These are phyloP conservation scores for Oithona nana DNA, from an alignment of 2,888 invertebrate genomes.

Conservation along the genomic window DNA sequence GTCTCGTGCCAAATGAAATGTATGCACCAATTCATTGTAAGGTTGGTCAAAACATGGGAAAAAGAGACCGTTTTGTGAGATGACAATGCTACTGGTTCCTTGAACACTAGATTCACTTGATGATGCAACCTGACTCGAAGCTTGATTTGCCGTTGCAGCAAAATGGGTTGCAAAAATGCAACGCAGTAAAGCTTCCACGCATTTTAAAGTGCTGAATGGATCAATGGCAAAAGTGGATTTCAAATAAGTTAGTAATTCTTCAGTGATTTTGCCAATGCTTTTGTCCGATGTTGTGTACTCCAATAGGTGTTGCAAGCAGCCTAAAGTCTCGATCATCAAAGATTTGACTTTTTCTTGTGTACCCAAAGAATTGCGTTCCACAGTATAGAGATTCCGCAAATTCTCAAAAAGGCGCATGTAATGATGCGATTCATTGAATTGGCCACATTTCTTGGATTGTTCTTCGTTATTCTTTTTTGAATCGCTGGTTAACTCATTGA, in stretches of 20 bases:
- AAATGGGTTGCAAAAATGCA: neutral
- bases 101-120: neutral
- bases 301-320: neutral
- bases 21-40: slow-evolving; percentile 5
- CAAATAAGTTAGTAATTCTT: slow-evolving; percentile 57
- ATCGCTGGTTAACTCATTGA: neutral
- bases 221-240: slow-evolving; percentile 48
- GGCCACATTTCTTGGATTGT: slow-evolving; percentile 20
- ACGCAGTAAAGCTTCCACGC: slow-evolving; percentile 40
- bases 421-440: slow-evolving; percentile 41
- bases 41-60: slow-evolving; percentile 3
- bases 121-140: neutral
- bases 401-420: slow-evolving; percentile 68
- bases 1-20: slow-evolving; percentile 3
- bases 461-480: neutral
- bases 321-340: neutral
- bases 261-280: slow-evolving; percentile 50
- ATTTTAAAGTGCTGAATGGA: slow-evolving; percentile 46
- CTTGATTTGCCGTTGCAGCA: neutral
- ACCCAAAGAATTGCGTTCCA: slow-evolving; percentile 34
- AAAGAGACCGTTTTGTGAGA: neutral
- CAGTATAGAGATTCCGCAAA: slow-evolving; percentile 58
- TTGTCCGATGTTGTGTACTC: neutral
- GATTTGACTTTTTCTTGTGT: neutral
- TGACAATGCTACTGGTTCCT: neutral